A percentile compares a stretch with the other conserved stretches of the same genome.
These are phyloP conservation scores for Thelaira solivaga DNA, from an alignment of 2,888 invertebrate genomes.

Conservation along the genomic window DNA sequence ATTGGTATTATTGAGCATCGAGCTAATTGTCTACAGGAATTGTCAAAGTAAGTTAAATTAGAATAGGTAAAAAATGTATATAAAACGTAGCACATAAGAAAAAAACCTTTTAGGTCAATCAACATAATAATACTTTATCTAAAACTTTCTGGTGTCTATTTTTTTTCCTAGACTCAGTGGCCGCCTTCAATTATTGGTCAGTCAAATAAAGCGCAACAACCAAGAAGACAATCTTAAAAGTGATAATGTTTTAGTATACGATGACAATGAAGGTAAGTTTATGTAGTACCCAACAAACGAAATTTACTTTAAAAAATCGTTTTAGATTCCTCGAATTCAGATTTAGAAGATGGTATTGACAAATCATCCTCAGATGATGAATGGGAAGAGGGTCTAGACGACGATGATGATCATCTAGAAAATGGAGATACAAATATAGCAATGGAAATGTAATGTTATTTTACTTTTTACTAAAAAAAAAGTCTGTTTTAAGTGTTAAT, in stretches of 20 bases:
- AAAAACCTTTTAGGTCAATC: too few species aligned
- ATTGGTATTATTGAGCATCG: slow-evolving; percentile 76
- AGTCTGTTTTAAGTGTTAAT: too few species aligned
- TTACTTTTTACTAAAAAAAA: too few species aligned
- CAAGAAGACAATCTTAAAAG: slow-evolving; percentile 71
- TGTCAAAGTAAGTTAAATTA: slow-evolving; percentile 72
- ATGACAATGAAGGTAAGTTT: slow-evolving; percentile 71
- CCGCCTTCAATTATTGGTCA: slow-evolving; percentile 74
- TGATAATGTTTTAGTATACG: slow-evolving; percentile 70
- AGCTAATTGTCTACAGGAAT: slow-evolving; percentile 72
- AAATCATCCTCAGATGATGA: slow-evolving; percentile 67
- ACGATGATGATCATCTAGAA: slow-evolving; percentile 62
- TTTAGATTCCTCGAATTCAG: slow-evolving; percentile 68
- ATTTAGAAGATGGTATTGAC: slow-evolving; percentile 66
- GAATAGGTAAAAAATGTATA: too few species aligned
- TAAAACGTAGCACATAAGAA: too few species aligned
- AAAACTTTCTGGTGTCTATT: too few species aligned
- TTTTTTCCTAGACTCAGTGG: slow-evolving; percentile 72
- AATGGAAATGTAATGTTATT: slow-evolving; percentile 63
- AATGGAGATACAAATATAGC: slow-evolving; percentile 48
- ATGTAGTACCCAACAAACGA: not conserved
- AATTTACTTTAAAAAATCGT: not conserved
- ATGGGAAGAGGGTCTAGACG: slow-evolving; percentile 68
- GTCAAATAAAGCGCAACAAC: slow-evolving; percentile 74
- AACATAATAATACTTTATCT: slow-evolving; percentile 46